Conservation (phyloP, 2,113 vertebrate genomes). For the Paracanthobrama guichenoti region DNA sequence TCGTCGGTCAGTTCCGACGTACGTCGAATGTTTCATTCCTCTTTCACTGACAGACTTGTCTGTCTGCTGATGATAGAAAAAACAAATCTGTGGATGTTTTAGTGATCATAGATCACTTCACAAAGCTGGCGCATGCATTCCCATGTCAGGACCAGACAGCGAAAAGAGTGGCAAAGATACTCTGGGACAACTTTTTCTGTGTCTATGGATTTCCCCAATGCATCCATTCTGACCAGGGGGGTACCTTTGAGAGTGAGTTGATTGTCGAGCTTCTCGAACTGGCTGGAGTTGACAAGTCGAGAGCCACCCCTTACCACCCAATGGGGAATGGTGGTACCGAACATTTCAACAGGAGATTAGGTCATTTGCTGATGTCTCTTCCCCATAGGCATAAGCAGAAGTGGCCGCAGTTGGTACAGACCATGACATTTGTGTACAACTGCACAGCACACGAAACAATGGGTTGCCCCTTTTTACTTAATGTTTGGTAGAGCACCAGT, state of each 20-base stretch:
- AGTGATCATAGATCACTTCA: neutral
- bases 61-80: neutral
- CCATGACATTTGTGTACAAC: slow-evolving; percentile 36
- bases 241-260: neutral
- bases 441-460: slow-evolving; percentile 24
- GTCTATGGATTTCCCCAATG: too few relatives aligned
- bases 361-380: slow-evolving; percentile 16
- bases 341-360: neutral
- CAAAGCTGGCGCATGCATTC: neutral
- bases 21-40: too few relatives aligned
- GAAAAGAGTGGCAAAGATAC: neutral
- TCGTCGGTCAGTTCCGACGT: too few relatives aligned
- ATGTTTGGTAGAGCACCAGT: slow-evolving; percentile 46
- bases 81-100: slow-evolving; percentile 11
- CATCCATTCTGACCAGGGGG: neutral
- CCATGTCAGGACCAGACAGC: neutral
- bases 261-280: too few relatives aligned
- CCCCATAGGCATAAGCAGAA: neutral
- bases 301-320: neutral
- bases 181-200: too few relatives aligned
- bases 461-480: slow-evolving; percentile 41
- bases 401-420: slow-evolving; percentile 45
- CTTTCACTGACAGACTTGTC: too few relatives aligned
- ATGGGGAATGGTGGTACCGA: slow-evolving; percentile 1
- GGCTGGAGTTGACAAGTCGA: too few relatives aligned